Evolutionary conservation across 2,113 vertebrate species (phyloP), one percentile per base, ranked within the genome.

Genomic region (Colinus virginianus): DNA sequence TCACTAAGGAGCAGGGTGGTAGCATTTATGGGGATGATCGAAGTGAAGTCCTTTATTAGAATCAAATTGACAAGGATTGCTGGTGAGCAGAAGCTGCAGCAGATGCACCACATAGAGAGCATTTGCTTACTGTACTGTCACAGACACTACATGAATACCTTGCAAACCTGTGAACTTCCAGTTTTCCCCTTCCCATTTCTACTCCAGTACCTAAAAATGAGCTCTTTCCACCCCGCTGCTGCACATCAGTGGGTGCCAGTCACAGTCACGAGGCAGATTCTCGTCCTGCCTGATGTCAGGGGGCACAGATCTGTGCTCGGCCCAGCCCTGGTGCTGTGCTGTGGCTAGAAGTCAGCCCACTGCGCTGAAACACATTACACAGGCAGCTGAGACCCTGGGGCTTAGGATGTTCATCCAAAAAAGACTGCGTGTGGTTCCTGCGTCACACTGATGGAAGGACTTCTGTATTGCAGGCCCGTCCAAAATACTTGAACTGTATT

Each of bases 401-500:
- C 49, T 84, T 12, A 2, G 59, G 14, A 2, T 4, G 34, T 6
- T 58, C 3, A 0, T 7, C 2, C 21, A 69, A 61, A 23, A 30
- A n/a, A 10, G 18, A 16, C 30, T 8, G 22, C 1, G 9, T 7
- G 0, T 46, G 1, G 1, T 2, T 58, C 30, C 7, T 13, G 28
- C 25, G 9, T 25, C 20, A 1, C 21, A 4, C 10, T 87, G 22
- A 83, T 59, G 13, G 71, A 7, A 6, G 19, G 11, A 40, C 34
- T 64, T 67, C 23, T 84, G 13, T 91, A 43, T 96, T 51, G 4
- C 87, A 99, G 99, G 99, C 99, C 91, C 99, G 98, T 94, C 99
- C 99, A 20, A 99, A 99, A 97, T 99, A 99, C 96, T 97, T 99
- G 96, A 98, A 98, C 97, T 99, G 99, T 97, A 99, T 99, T 95